Conservation (phyloP, 2,797 vertebrate genomes). For the Typhlichthys subterraneus region DNA sequence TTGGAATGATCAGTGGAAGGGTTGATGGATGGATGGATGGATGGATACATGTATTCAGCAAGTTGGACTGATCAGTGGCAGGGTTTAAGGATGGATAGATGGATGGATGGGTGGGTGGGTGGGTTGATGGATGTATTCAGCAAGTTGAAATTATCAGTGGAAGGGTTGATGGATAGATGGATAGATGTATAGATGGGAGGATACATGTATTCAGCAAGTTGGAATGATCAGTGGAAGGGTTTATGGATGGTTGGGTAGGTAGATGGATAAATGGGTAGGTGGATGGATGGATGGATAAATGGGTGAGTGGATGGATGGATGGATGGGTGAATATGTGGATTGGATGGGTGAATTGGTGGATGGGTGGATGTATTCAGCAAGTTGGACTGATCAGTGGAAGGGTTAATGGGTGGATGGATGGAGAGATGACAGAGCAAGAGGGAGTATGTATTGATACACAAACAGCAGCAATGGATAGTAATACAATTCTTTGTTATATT, state of each 20-base stretch:
- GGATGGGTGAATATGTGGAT: not conserved
- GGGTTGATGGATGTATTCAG: not conserved
- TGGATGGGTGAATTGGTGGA: not conserved
- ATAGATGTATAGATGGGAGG: not conserved
- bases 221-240: too few relatives aligned
- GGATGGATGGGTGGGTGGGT: not conserved
- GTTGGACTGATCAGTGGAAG: too few relatives aligned
- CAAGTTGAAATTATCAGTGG: too few relatives aligned
- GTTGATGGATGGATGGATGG: not conserved
- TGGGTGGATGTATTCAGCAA: not conserved
- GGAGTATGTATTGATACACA: too few relatives aligned
- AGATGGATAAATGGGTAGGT: slow-evolving; percentile 1
- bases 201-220: too few relatives aligned
- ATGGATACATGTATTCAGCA: not conserved
- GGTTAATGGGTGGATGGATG: not conserved
- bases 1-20: too few relatives aligned
- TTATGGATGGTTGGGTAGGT: not conserved
- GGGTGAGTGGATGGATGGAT: not conserved
- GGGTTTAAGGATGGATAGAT: not conserved
- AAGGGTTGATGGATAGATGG: not conserved
- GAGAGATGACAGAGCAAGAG: not conserved
- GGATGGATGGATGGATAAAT: too few relatives aligned
- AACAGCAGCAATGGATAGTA: too few relatives aligned
- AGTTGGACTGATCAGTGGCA: too few relatives aligned
- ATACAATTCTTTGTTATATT: too few relatives aligned